Evolutionary conservation across 1,140 invertebrate species (phyloP), one percentile per base, ranked within the genome.

Genomic region (Nephila pilipes): DNA sequence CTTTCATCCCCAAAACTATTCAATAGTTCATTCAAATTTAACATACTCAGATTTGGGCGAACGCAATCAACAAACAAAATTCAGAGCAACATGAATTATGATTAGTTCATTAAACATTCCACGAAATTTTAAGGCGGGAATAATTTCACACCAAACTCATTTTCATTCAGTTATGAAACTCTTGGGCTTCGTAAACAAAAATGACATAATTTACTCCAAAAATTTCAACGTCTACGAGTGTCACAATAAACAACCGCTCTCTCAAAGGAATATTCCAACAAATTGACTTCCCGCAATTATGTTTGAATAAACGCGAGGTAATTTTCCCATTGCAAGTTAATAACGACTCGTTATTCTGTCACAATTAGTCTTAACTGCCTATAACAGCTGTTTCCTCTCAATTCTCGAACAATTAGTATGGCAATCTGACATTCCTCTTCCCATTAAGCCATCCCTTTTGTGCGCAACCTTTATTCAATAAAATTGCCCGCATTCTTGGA

Each of bases 311-410:
- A 20, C 2, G 29, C 69, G 14, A 22, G 69, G 25, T 32, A 75
- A 18, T 75, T 75, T 75, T 36, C 69, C 69, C 69, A 36, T 0
- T 75, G 29, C 69, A 75, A 32, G 69, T 36, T 75, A 75, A 75
- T 75, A 75, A 75, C 69, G 69, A 75, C 10, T 75, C 16, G 69
- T 20, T 75, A 75, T 32, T 75, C 69, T 75, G 69, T 75, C 69
- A 75, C 69, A 75, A 75, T 75, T 75, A 75, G 32, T 75, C 69
- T 36, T 75, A 75, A 75, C 69, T 75, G 69, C 29, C 69, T 6
- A 75, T 75, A 75, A 75, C 69, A 75, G 69, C 69, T 75, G 69
- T 75, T 75, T 75, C 69, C 69, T 75, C 69, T 75, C 69, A 16
- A 75, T 75, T 75, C 69, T 36, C 69, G 29, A 75, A 32, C 69